These are phyloP conservation scores for Bovichtus variegatus DNA, from an alignment of 2,797 vertebrate genomes.

Conservation along the genomic window DNA sequence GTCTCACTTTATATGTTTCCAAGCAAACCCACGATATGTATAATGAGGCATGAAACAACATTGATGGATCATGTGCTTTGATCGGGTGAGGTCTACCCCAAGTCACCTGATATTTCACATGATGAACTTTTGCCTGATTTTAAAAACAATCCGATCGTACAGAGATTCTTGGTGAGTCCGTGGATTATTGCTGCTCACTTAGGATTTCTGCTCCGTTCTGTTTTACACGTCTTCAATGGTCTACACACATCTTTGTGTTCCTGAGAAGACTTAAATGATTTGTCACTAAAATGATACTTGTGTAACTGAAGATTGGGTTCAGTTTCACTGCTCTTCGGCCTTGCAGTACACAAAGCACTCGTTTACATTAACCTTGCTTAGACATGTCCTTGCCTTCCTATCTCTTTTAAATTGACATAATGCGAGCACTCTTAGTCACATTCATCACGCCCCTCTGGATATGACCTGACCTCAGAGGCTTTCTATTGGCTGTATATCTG, in stretches of 20 bases:
- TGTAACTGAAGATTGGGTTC: not conserved
- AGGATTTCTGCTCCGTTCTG: not conserved
- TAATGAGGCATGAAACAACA: slow-evolving; percentile 11
- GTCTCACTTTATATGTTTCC: no score
- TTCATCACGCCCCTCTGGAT: not conserved
- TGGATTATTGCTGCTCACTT: not conserved
- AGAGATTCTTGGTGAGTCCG: slow-evolving; percentile 15
- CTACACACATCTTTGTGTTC: not conserved
- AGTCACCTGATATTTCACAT: slow-evolving; percentile 44
- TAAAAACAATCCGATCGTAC: not conserved
- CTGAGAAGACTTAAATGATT: not conserved
- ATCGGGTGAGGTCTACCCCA: slow-evolving; percentile 21
- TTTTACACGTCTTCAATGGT: not conserved
- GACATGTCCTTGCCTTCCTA: not conserved
- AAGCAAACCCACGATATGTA: no score
- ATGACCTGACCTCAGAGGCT: not conserved
- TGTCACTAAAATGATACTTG: not conserved
- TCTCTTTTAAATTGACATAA: not conserved
- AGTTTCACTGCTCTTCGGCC: not conserved
- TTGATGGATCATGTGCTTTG: slow-evolving; percentile 30
- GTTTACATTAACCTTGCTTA: not conserved
- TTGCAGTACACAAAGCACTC: not conserved
- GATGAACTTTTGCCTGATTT: slow-evolving; percentile 11
- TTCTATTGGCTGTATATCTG: not conserved
- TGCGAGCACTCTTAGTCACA: not conserved